A percentile compares a stretch with the other conserved stretches of the same genome.
Evolutionary conservation across 2,888 invertebrate genomes (phyloP).

Genomic region (Patella pellucida): DNA sequence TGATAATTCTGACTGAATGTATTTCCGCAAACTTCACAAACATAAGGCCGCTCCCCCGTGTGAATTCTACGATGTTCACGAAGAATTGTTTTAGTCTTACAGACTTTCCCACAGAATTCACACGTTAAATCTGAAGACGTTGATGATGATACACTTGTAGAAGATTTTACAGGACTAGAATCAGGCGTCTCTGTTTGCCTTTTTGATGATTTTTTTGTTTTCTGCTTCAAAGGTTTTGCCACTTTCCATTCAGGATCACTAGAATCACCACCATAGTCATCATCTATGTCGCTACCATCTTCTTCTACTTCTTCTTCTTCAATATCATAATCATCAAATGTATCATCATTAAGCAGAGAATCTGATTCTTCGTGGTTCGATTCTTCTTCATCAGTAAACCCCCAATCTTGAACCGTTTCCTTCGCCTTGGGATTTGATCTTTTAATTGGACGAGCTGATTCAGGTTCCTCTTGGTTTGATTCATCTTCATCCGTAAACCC

Average conservation of each 20-base stretch:
- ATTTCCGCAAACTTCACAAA: conserved; percentile 16
- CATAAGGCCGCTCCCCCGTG: neutral
- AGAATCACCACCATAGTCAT: neutral
- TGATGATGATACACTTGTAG: neutral
- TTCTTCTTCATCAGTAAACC: neutral
- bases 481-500: neutral
- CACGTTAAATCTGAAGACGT: neutral
- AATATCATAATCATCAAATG: neutral
- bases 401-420: neutral
- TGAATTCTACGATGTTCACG: neutral
- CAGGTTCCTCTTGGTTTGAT: neutral
- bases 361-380: neutral
- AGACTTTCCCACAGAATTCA: conserved; percentile 6
- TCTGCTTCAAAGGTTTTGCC: neutral
- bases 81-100: neutral
- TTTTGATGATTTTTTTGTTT: neutral
- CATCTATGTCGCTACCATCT: neutral
- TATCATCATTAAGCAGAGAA: neutral
- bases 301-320: neutral
- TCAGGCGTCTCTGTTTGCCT: neutral
- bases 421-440: neutral
- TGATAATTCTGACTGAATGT: neutral
- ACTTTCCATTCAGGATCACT: neutral
- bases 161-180: neutral
- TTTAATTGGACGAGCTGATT: neutral